Evolutionary conservation across 2,113 vertebrate genomes (phyloP).

Genomic region (Rousettus leschenaultii): DNA sequence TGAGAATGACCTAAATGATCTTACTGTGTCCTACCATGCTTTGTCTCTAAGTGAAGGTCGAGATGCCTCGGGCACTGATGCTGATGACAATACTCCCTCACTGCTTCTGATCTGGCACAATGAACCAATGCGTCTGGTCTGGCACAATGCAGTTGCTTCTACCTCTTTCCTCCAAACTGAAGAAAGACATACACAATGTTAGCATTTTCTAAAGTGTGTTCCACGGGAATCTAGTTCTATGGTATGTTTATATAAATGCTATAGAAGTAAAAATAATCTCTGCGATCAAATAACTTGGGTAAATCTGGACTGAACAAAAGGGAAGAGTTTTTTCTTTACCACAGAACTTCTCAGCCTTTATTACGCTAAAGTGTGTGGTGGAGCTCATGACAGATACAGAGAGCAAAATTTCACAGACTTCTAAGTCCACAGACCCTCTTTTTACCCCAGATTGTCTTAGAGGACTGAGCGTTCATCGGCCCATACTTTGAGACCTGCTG

Average conservation of each 20-base stretch:
- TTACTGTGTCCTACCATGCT: background rate
- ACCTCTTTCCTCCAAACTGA: background rate
- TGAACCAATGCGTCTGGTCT: no score
- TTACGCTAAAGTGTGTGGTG: background rate
- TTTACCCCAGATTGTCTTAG: background rate
- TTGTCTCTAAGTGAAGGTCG: background rate
- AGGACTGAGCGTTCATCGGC: background rate
- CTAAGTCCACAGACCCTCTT: background rate
- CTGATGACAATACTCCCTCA: background rate
- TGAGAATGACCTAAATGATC: background rate
- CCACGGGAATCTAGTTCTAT: background rate
- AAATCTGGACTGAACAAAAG: conserved; percentile 23
- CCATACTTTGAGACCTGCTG: conserved; percentile 53
- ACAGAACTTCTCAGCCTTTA: background rate
- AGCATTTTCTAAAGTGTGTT: background rate
- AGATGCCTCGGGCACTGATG: background rate
- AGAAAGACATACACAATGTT: background rate
- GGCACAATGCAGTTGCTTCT: background rate
- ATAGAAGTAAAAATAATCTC: background rate
- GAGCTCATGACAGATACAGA: background rate
- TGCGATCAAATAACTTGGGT: background rate
- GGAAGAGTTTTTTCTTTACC: background rate
- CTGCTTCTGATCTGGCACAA: background rate
- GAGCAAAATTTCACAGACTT: background rate
- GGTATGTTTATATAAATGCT: background rate